Evolutionary conservation across 2,113 vertebrate genomes (phyloP).

Genomic region (Corydoras maculifer): DNA sequence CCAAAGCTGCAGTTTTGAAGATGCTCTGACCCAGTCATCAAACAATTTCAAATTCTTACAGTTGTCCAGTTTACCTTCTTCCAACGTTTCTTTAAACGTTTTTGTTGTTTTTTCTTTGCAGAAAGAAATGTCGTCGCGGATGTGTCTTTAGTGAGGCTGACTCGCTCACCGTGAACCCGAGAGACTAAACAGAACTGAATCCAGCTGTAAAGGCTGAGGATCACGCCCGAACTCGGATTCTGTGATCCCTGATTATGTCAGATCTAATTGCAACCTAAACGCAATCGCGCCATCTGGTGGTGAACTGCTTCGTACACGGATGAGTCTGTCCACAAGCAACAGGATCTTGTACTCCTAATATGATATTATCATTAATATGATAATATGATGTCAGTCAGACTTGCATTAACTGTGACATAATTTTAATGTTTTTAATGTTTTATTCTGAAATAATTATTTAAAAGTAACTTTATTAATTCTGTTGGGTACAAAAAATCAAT

Average conservation of each 20-base stretch:
- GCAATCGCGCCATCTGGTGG: slow-evolving; percentile 25
- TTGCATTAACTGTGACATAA: too few species aligned
- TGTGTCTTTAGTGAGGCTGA: slow-evolving; percentile 65
- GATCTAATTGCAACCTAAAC: slow-evolving; percentile 2
- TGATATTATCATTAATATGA: too few species aligned
- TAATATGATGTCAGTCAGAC: too few species aligned
- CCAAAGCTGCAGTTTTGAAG: too few species aligned
- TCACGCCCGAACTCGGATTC: slow-evolving; percentile 1
- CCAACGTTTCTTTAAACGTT: background rate
- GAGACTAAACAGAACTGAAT: slow-evolving; percentile 8
- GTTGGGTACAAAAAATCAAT: too few species aligned
- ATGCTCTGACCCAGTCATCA: too few species aligned
- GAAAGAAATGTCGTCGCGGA: slow-evolving; percentile 76
- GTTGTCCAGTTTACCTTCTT: too few species aligned
- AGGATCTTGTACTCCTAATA: background rate
- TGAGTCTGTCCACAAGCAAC: background rate
- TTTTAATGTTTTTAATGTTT: too few species aligned
- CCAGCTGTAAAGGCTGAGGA: slow-evolving; percentile 3
- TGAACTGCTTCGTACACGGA: slow-evolving; percentile 1
- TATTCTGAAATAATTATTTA: too few species aligned
- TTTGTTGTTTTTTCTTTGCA: slow-evolving; percentile 54
- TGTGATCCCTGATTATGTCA: slow-evolving; percentile 9
- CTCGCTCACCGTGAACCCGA: background rate
- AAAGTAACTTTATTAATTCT: too few species aligned
- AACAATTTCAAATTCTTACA: too few species aligned